phyloP scores from a whole-genome alignment of 2,888 invertebrate species.

The Dusona sp. region DNA sequence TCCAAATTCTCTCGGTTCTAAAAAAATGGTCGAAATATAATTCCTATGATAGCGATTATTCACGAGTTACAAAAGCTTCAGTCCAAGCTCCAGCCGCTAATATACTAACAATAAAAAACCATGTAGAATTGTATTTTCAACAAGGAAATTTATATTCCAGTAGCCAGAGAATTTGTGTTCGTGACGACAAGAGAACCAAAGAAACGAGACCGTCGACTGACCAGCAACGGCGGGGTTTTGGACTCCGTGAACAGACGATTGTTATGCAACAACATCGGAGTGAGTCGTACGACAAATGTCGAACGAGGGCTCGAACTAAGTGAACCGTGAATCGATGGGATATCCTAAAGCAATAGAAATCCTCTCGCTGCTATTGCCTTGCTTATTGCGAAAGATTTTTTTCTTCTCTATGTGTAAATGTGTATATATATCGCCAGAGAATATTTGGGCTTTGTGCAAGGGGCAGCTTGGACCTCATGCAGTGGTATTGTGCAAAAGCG shows the following conservation, averaged over 20 bases:
- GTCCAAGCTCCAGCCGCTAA: constrained; percentile 41
- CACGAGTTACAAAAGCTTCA: constrained; percentile 19
- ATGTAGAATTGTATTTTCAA: constrained; percentile 15
- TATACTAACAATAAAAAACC: constrained; percentile 31
- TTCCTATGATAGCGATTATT: constrained; percentile 38
- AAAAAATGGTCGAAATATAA: constrained; percentile 34
- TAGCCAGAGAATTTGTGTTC: constrained; percentile 14
- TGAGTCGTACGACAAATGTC: constrained; percentile 84
- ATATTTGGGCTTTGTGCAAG: constrained; percentile 70
- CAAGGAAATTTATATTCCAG: constrained; percentile 46
- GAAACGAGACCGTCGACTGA: constrained; percentile 53
- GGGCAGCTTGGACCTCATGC: constrained; percentile 83
- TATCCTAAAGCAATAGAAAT: constrained; percentile 68
- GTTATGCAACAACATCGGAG: constrained; percentile 82
- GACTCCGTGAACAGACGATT: constrained; percentile 72
- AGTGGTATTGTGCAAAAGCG: constrained; percentile 81
- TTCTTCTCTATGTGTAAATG: constrained; percentile 66
- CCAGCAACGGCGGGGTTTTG: constrained; percentile 49
- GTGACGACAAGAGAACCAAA: constrained; percentile 36
- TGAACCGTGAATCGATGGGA: constrained; percentile 83
- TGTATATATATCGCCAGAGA: constrained; percentile 33
- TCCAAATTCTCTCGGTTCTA: neutral
- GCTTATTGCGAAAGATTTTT: constrained; percentile 72
- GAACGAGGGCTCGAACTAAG: constrained; percentile 83
- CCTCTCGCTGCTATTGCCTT: constrained; percentile 57